Evolutionary conservation across 2,888 invertebrate genomes (phyloP).

Genomic region (Ecliptopera silaceata): DNA sequence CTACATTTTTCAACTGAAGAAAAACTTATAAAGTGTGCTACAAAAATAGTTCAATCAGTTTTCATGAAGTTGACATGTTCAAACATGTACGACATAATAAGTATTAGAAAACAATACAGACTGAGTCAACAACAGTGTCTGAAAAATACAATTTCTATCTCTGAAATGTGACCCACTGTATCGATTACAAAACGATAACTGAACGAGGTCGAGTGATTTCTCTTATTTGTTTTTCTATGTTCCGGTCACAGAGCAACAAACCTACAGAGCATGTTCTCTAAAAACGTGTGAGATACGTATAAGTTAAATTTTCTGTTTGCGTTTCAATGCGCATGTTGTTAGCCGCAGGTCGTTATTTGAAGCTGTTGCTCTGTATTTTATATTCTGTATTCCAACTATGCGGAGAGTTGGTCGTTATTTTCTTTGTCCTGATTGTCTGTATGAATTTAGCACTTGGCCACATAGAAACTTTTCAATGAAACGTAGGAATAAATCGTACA

Average conservation of each 20-base stretch:
- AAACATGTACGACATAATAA: neutral
- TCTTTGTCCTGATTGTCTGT: slow-evolving; percentile 4
- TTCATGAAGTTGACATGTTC: neutral
- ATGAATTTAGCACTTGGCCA: slow-evolving; percentile 2
- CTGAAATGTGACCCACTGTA: slow-evolving; percentile 21
- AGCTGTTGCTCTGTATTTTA: too few relatives aligned
- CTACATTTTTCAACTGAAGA: neutral
- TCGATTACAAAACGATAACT: slow-evolving; percentile 29
- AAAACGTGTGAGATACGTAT: too few relatives aligned
- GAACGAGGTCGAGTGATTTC: slow-evolving; percentile 43
- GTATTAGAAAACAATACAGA: neutral
- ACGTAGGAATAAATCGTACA: neutral
- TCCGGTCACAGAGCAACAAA: slow-evolving; percentile 15
- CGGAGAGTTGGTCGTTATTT: slow-evolving; percentile 14
- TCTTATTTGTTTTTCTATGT: slow-evolving; percentile 56
- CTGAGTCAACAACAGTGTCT: neutral
- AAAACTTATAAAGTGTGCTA: neutral
- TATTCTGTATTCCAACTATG: slow-evolving; percentile 41
- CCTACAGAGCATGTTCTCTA: too few relatives aligned
- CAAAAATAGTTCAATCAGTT: neutral
- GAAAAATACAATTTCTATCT: slow-evolving; percentile 24
- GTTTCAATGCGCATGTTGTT: too few relatives aligned
- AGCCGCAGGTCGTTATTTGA: too few relatives aligned
- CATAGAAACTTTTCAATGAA: neutral
- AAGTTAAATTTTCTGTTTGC: too few relatives aligned